A percentile compares a stretch with the other conserved stretches of the same genome.
Conservation (phyloP, 2,113 vertebrate species). For the Sterna hirundo region DNA sequence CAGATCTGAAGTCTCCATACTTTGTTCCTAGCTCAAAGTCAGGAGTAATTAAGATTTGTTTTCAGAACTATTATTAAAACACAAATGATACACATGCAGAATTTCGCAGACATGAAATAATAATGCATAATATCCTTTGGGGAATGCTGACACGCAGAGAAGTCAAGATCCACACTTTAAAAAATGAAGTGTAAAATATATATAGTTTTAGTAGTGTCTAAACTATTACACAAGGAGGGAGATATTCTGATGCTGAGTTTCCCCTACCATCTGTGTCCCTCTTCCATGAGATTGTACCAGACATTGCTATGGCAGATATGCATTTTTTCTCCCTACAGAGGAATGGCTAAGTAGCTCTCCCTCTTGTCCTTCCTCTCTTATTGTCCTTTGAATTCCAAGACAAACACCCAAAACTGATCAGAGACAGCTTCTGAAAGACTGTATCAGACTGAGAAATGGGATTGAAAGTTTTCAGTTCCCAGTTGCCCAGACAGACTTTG, state of each 20-base stretch:
- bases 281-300: not conserved
- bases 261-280: accelerated
- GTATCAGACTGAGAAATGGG: not conserved
- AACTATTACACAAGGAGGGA: not conserved
- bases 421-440: not conserved
- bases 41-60: not conserved
- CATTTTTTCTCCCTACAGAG: not conserved
- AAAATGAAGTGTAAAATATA: not conserved
- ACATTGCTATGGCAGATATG: not conserved
- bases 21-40: not conserved
- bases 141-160: not conserved
- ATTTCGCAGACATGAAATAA: not conserved
- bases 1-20: not conserved
- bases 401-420: not conserved
- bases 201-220: not conserved
- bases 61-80: not conserved
- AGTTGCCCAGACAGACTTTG: not conserved
- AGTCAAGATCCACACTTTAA: not conserved
- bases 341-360: not conserved
- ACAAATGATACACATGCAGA: not conserved
- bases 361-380: not conserved
- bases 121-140: not conserved
- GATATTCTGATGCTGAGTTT: not conserved
- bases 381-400: not conserved
- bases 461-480: not conserved